Evolutionary conservation across 1,140 invertebrate species (phyloP).

Genomic region (Laupala kohalensis): DNA sequence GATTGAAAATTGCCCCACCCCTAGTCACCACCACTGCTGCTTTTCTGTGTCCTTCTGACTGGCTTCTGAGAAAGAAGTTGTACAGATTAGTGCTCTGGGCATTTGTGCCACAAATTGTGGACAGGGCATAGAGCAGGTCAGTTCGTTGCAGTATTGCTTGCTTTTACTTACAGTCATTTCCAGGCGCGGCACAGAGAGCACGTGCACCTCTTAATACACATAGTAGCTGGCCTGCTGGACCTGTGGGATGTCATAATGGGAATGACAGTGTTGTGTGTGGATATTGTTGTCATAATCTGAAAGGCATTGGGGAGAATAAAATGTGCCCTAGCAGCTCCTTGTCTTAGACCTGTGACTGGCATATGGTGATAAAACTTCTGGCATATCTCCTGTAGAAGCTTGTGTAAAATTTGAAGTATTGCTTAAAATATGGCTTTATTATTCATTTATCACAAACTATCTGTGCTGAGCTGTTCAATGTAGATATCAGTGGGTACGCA

Average conservation of each 20-base stretch:
- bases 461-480: neutral
- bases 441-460: neutral
- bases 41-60: neutral
- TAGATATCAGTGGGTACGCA: neutral
- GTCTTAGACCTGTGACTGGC: neutral
- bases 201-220: neutral
- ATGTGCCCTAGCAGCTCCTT: neutral
- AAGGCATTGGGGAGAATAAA: neutral
- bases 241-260: neutral
- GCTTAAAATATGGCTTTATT: neutral
- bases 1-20: neutral
- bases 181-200: neutral
- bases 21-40: neutral
- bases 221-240: neutral
- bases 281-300: neutral
- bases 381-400: neutral
- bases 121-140: neutral
- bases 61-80: neutral
- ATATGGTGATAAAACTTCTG: neutral
- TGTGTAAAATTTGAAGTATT: neutral
- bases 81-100: neutral
- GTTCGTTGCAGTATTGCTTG: neutral
- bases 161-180: neutral
- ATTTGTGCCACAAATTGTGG: neutral
- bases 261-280: neutral